These are phyloP conservation scores for Arrhamphus sclerolepis DNA, from an alignment of 2,797 vertebrate species.

Conservation along the genomic window DNA sequence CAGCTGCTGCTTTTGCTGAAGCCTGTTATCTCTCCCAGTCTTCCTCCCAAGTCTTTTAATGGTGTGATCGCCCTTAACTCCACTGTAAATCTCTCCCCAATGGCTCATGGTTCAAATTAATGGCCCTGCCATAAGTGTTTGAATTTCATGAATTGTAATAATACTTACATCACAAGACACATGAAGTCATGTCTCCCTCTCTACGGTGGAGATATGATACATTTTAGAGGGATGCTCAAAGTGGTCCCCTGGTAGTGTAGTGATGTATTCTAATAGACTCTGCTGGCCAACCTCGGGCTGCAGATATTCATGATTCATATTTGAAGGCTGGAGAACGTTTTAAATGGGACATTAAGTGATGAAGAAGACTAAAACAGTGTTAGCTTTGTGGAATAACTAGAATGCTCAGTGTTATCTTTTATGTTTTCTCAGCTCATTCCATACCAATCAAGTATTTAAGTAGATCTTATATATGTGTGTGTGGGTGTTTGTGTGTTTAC, in stretches of 20 bases:
- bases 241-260: constrained; percentile 94
- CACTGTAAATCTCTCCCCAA: constrained; percentile 91
- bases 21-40: constrained; percentile 53
- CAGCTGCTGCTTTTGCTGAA: constrained; percentile 10
- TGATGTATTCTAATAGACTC: constrained; percentile 99
- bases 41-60: constrained; percentile 70
- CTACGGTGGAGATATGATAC: constrained; percentile 91
- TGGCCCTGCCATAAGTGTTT: constrained; percentile 90
- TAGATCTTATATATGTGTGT: too few species aligned
- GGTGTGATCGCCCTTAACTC: constrained; percentile 74
- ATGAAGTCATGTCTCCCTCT: constrained; percentile 97
- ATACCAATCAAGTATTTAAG: constrained; percentile 16
- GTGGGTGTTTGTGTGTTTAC: too few species aligned
- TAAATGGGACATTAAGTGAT: constrained; percentile 95
- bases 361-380: constrained; percentile 89
- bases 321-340: constrained; percentile 91
- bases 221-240: constrained; percentile 94
- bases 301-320: constrained; percentile 97
- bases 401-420: constrained; percentile 46
- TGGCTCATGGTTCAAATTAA: constrained; percentile 90
- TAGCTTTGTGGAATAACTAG: constrained; percentile 76
- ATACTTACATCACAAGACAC: constrained; percentile 99
- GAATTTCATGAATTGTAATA: constrained; percentile 99
- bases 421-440: constrained; percentile 1
- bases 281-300: constrained; percentile 89